Evolutionary conservation across 2,113 vertebrate species (phyloP).

Genomic region (Mus spicilegus): DNA sequence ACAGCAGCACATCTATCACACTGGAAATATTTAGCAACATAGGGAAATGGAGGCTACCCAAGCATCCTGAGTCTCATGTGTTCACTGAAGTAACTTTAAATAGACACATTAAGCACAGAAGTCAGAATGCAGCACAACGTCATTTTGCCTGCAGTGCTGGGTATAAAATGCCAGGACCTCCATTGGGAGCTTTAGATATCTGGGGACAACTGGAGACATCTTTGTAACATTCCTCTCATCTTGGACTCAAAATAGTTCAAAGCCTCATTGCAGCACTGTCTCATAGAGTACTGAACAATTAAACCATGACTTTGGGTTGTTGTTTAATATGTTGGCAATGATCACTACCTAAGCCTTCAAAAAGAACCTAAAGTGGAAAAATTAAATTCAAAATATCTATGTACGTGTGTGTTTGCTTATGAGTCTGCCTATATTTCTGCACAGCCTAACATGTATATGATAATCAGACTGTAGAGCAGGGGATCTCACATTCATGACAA

Average conservation of each 20-base stretch:
- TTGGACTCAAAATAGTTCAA: neutral
- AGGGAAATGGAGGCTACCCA: neutral
- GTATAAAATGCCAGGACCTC: neutral
- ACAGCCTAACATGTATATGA: accelerated
- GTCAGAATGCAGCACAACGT: accelerated
- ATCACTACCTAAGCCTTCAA: neutral
- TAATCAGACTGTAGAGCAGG: neutral
- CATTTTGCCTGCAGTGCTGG: neutral
- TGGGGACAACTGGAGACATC: neutral
- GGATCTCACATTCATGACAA: no score
- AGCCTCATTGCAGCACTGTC: neutral
- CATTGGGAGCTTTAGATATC: neutral
- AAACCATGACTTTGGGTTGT: neutral
- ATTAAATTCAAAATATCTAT: neutral
- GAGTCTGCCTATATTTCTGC: neutral
- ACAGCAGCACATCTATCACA: neutral
- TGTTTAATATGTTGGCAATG: neutral
- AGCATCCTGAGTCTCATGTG: neutral
- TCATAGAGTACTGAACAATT: neutral
- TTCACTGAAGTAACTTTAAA: neutral
- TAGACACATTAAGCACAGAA: neutral
- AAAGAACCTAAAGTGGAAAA: neutral
- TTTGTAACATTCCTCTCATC: neutral
- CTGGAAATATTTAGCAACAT: neutral
- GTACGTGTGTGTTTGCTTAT: neutral